A percentile compares a stretch with the other conserved stretches of the same genome.
Evolutionary conservation across 2,888 invertebrate species (phyloP).

Genomic region (Bimastos eiseni): DNA sequence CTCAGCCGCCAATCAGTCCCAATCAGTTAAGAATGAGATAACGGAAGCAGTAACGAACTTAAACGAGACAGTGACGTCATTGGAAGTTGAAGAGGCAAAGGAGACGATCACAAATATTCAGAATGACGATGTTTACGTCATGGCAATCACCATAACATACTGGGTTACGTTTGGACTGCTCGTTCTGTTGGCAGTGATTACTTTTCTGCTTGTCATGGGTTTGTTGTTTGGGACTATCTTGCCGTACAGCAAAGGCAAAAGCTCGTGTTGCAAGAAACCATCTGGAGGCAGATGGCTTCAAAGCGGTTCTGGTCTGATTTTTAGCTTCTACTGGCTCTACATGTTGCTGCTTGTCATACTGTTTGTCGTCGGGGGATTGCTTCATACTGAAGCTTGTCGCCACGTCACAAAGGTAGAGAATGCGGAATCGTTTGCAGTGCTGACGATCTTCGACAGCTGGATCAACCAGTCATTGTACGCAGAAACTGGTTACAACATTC

Average conservation of each 20-base stretch:
- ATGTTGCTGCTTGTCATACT: not conserved
- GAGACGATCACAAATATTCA: not conserved
- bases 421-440: not conserved
- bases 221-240: not conserved
- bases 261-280: not conserved
- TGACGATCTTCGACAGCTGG: not conserved
- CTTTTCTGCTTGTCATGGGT: not conserved
- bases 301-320: not conserved
- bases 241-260: not conserved
- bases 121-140: not conserved
- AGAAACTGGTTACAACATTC: slow-evolving; percentile 5
- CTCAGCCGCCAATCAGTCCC: not conserved
- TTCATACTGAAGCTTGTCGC: not conserved
- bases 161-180: not conserved
- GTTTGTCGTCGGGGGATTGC: not conserved
- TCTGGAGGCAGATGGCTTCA: not conserved
- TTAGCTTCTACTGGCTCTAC: not conserved
- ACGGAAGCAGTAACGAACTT: not conserved
- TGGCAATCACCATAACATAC: not conserved
- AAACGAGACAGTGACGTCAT: not conserved
- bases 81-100: not conserved
- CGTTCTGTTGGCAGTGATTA: not conserved
- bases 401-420: not conserved
- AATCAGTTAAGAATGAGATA: not conserved
- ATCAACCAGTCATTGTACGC: not conserved